phyloP scores from a whole-genome alignment of 2,113 vertebrate genomes.

The Haliaeetus leucogaster region DNA sequence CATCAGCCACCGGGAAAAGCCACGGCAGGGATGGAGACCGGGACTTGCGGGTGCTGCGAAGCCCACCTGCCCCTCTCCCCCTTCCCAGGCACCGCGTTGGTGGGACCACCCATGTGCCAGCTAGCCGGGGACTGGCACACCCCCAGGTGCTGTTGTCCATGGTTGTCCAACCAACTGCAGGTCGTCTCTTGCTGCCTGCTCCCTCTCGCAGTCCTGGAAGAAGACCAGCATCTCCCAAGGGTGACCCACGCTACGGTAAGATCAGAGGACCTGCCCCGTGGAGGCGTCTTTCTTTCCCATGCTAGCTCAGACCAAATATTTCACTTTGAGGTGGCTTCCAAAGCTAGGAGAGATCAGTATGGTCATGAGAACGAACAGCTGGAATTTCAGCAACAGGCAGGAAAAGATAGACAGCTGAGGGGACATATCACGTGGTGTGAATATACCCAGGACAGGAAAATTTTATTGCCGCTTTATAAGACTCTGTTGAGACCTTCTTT shows the following conservation, averaged over 20 bases:
- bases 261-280: not conserved
- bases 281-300: not conserved
- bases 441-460: not conserved
- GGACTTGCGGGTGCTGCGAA: rapidly evolving
- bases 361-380: not conserved
- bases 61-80: not conserved
- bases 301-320: not conserved
- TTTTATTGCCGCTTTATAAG: not conserved
- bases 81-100: rapidly evolving
- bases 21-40: rapidly evolving
- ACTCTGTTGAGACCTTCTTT: not conserved
- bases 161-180: not conserved
- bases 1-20: not conserved
- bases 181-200: not conserved
- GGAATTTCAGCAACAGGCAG: not conserved
- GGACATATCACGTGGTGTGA: rapidly evolving
- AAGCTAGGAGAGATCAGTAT: not conserved
- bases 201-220: not conserved
- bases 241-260: not conserved
- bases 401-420: not conserved
- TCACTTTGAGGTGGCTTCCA: not conserved
- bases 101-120: rapidly evolving
- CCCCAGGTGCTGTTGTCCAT: rapidly evolving
- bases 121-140: rapidly evolving
- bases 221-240: not conserved